Evolutionary conservation across 1,140 invertebrate genomes (phyloP).

Genomic region (Drosophila leontia): DNA sequence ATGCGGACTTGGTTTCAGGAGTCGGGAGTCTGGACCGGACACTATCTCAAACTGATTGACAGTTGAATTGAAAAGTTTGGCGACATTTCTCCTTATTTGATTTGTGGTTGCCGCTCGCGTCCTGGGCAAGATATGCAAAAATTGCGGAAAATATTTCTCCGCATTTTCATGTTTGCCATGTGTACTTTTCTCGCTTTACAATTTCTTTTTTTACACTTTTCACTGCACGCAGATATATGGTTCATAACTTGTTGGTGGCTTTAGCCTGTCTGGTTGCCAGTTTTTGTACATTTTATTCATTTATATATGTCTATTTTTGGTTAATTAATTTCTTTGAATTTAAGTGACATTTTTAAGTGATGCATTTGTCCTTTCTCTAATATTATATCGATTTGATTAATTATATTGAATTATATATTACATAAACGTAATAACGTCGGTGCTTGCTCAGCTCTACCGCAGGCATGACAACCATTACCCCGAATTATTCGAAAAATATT

Average conservation of each 20-base stretch:
- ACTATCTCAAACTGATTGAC: constrained; percentile 83
- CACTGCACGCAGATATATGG: constrained; percentile 36
- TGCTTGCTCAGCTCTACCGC: neutral
- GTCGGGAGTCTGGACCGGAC: constrained; percentile 58
- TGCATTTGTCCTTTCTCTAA: neutral
- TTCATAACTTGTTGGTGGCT: constrained; percentile 64
- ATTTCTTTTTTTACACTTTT: constrained; percentile 45
- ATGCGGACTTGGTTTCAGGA: constrained; percentile 1
- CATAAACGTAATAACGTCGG: neutral
- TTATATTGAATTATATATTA: neutral
- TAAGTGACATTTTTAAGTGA: neutral
- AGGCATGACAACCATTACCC: neutral
- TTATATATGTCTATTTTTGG: neutral
- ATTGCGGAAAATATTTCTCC: constrained; percentile 69
- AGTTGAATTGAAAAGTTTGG: constrained; percentile 84
- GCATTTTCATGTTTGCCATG: constrained; percentile 33
- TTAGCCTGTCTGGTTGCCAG: neutral
- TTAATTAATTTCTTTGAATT: constrained; percentile 7
- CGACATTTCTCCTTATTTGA: constrained; percentile 84
- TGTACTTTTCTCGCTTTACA: constrained; percentile 49
- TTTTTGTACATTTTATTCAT: neutral
- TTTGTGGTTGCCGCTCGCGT: constrained; percentile 66
- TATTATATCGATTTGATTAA: neutral
- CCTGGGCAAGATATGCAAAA: constrained; percentile 69
- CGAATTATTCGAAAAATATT: constrained; percentile 36